Evolutionary conservation across 2,113 vertebrate species (phyloP).

Genomic region (Carettochelys insculpta): DNA sequence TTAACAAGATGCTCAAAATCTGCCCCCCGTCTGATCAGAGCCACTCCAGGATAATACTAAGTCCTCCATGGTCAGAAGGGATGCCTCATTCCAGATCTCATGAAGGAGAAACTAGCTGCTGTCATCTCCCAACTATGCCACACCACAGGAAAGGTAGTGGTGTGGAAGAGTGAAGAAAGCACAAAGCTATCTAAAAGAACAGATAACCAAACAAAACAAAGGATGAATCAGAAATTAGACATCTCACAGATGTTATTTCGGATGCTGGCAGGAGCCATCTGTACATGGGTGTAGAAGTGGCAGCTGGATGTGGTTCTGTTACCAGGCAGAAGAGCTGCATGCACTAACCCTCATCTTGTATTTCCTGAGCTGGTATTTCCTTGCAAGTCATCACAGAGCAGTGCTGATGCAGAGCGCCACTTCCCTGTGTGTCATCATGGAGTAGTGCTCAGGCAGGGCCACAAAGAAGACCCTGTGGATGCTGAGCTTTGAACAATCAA

Average conservation of each 20-base stretch:
- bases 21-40: not conserved
- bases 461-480: not conserved
- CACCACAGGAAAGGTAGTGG: not conserved
- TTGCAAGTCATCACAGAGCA: not conserved
- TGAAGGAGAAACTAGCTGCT: not conserved
- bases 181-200: not conserved
- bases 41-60: not conserved
- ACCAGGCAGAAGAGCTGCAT: fast-evolving
- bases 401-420: not conserved
- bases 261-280: not conserved
- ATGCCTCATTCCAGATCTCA: not conserved
- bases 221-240: not conserved
- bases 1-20: not conserved
- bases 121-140: not conserved
- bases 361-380: not conserved
- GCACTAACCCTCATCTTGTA: not conserved
- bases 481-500: not conserved
- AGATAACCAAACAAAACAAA: not conserved
- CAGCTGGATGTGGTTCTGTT: not conserved
- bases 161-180: not conserved
- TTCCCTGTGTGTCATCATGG: not conserved
- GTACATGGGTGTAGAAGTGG: too few species aligned
- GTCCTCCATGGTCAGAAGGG: not conserved
- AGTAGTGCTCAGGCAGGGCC: not conserved
- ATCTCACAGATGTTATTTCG: fast-evolving